Base-by-base conservation (phyloP, 2,888 invertebrate genomes). In the Hydraecia micacea region DNA sequence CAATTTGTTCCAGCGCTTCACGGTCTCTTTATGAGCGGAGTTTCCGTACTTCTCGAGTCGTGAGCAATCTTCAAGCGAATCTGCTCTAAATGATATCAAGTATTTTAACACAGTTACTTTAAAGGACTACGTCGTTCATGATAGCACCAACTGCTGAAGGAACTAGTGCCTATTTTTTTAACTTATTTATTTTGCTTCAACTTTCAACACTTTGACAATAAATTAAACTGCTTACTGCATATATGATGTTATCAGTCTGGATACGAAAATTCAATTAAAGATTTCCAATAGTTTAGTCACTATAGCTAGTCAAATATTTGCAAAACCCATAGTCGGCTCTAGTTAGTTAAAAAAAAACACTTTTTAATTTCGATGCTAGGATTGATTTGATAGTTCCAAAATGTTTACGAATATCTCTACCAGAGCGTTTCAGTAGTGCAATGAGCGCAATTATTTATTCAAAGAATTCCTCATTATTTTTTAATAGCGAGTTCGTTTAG, bases 1-100 rank as follows among this genome's bases (percentile, higher is more conserved):
- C 62, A 86, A 86, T 85, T 86, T 79, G 83, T 83, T 85, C 75
- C 78, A 86, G 55, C 60, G 55, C 73, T 83, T 85, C 75, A 86
- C 75, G 86, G 79, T 82, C 79, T 82, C 83, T 84, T 78, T 82
- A 75, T 78, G 77, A 73, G 58, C 52, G 32, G n/a, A 86, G 83
- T 78, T 86, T 71, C 36, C 71, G 67, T 71, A 78, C 42, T 66
- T 74, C 58, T 74, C 36, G 62, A 62, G 66, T 58, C 58, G 65
- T 68, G 66, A 78, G 62, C 42, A 55, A 85, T 75, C 75, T 75
- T 58, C 21, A 66, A 81, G 32, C 55, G 66, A 67, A 52, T 67
- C 60, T 62, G 32, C 42, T 77, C 21, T 28, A 70, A 75, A 73
- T 73, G 52, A 65, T 65, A 58, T 46, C 42, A 70, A 73, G 55